phyloP scores from a whole-genome alignment of 2,797 vertebrate genomes.

The Myotis pilosus region DNA sequence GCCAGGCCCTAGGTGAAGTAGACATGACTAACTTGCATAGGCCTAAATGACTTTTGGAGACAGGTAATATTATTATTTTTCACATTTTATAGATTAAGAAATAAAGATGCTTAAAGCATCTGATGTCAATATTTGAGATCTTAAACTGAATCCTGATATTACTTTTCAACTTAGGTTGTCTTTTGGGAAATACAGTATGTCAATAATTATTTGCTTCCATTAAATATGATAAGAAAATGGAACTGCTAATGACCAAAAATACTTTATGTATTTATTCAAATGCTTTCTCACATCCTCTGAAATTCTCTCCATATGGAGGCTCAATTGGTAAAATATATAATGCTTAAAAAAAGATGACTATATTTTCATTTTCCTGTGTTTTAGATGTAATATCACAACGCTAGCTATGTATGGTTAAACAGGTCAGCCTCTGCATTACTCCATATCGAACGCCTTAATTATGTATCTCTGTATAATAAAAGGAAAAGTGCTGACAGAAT shows the following conservation, averaged over 20 bases:
- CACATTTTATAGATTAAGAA: constrained; percentile 28
- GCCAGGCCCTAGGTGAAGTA: background rate
- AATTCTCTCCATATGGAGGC: constrained; percentile 35
- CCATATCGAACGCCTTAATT: constrained; percentile 76
- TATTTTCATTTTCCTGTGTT: constrained; percentile 55
- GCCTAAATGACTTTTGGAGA: constrained; percentile 1
- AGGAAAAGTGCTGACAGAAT: constrained; percentile 78
- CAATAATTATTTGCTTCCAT: constrained; percentile 24
- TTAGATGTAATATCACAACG: constrained; percentile 31
- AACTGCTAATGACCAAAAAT: constrained; percentile 47
- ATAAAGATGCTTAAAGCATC: background rate
- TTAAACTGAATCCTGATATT: background rate
- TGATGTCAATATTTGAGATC: background rate
- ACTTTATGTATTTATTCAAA: constrained; percentile 16
- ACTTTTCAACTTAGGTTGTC: background rate
- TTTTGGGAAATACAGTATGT: background rate
- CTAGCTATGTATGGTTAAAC: constrained; percentile 51
- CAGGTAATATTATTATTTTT: background rate
- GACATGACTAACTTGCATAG: background rate
- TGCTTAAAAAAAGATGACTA: constrained; percentile 51
- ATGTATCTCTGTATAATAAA: constrained; percentile 75
- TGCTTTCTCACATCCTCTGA: constrained; percentile 24
- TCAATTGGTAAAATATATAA: constrained; percentile 22
- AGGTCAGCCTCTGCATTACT: constrained; percentile 52
- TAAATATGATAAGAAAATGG: constrained; percentile 8